These are phyloP conservation scores for Daboia siamensis DNA, from an alignment of 2,113 vertebrate species.

Conservation along the genomic window DNA sequence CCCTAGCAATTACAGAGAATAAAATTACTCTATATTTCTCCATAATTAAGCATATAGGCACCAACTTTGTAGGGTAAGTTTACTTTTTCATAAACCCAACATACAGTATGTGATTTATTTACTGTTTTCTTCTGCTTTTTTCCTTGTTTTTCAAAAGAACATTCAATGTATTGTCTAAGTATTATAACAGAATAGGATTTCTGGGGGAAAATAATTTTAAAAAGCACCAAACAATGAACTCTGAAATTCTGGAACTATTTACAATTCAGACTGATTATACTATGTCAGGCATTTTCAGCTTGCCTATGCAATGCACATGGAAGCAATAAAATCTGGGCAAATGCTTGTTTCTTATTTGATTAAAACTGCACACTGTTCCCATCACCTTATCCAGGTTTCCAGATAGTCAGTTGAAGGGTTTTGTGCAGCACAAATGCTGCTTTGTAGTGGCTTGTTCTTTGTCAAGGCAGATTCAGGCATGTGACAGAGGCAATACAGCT, in stretches of 20 bases:
- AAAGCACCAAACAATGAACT: neutral
- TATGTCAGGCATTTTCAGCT: neutral
- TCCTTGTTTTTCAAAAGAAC: neutral
- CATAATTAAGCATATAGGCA: slow-evolving; percentile 10
- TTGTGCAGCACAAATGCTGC: no score
- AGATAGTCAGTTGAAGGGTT: neutral
- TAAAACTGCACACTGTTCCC: neutral
- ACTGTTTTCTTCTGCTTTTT: slow-evolving; percentile 11
- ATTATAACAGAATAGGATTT: slow-evolving; percentile 7
- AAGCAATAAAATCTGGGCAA: neutral
- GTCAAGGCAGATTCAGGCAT: neutral
- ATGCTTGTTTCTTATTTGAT: neutral
- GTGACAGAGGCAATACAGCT: neutral
- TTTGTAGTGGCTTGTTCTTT: neutral
- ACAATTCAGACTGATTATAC: neutral
- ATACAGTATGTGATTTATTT: slow-evolving; percentile 31
- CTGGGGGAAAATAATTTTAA: neutral
- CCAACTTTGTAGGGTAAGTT: neutral
- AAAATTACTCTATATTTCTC: neutral
- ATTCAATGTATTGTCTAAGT: neutral
- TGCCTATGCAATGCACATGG: neutral
- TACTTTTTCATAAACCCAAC: neutral
- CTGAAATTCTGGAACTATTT: slow-evolving; percentile 8
- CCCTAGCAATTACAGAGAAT: neutral
- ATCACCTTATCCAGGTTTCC: neutral